Base-by-base conservation (phyloP, 2,888 invertebrate species). In the Atethmia centrago region DNA sequence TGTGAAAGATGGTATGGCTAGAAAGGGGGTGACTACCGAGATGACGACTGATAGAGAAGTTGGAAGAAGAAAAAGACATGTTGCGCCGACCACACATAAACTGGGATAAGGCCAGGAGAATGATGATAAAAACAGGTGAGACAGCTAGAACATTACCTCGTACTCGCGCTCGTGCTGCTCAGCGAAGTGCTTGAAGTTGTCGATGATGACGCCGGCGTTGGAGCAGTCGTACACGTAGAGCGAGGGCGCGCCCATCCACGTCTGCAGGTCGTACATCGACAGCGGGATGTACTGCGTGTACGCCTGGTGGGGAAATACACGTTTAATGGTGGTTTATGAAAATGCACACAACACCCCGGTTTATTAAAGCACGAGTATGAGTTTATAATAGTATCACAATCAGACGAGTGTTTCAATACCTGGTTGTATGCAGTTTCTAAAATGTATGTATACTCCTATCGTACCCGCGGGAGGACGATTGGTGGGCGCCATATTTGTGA, bases 211-310 rank as follows among this genome's bases (percentile, higher is more conserved):
- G 77, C 99, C 99, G 21, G 99, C 99, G 96, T 99, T 99, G 72
- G 99, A 99, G 96, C 99, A 99, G 95, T 99, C 99, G 95, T 99
- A 99, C 36, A 99, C 99, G 95, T 99, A 99, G 82, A 99, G 99
- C 68, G 99, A 99, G 0, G 99, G 99, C 74, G 99, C 98, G 71
- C 99, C 99, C 99, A 99, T 99, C 99, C 99, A 99, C 62, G 98
- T 98, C 97, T 99, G 99, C 76, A 99, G 97, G 96, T 99, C 99
- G 95, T 99, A 99, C 86, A 99, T 98, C 71, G 99, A 99, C 90
- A 99, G 96, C 62, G 99, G 99, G 95, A 99, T 99, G 97, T 99
- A 99, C 96, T 99, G 99, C 7, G 99, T 99, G 94, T 99, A 99
- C 51, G 98, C 98, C 98, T 99, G 96, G 5, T 21, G 1, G 45